Evolutionary conservation across 2,888 invertebrate species (phyloP).

Genomic region (Synanthedon myopaeformis): DNA sequence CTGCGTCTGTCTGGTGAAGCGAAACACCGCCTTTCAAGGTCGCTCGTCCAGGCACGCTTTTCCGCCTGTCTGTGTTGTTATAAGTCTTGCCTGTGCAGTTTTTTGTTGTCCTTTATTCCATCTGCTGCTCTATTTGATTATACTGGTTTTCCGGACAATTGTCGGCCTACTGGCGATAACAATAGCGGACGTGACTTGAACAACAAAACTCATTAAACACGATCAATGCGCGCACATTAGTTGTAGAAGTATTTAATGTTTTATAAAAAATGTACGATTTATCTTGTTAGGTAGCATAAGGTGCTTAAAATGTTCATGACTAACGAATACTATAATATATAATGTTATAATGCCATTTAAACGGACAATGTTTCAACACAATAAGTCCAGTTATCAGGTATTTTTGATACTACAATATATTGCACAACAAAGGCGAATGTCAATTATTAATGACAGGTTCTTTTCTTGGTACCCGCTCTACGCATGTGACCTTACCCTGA

Average conservation of each 20-base stretch:
- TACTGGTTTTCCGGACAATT: slow-evolving; percentile 4
- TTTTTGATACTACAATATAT: slow-evolving; percentile 5
- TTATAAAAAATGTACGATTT: too few species aligned
- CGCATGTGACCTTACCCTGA: slow-evolving; percentile 43
- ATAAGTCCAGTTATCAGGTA: too few species aligned
- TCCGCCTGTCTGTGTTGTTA: slow-evolving; percentile 33
- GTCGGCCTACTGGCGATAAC: slow-evolving; percentile 23
- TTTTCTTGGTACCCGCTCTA: slow-evolving; percentile 22
- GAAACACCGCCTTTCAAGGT: slow-evolving; percentile 48
- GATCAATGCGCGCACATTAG: slow-evolving; percentile 5
- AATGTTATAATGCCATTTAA: too few species aligned
- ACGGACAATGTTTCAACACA: neutral
- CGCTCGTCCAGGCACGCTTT: slow-evolving; percentile 31
- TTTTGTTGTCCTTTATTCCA: slow-evolving; percentile 23
- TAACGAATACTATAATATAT: too few species aligned
- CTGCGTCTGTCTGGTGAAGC: slow-evolving; percentile 30
- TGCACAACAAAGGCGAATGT: slow-evolving; percentile 16
- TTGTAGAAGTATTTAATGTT: too few species aligned
- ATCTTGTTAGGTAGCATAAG: too few species aligned
- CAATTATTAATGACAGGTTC: slow-evolving; percentile 15
- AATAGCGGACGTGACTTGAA: slow-evolving; percentile 16
- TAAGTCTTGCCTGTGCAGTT: slow-evolving; percentile 21
- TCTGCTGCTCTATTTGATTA: slow-evolving; percentile 6
- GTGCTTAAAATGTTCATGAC: too few species aligned
- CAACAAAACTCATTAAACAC: slow-evolving; percentile 8